Base-by-base conservation (phyloP, 2,888 invertebrate species). In the Drosophila birchii region DNA sequence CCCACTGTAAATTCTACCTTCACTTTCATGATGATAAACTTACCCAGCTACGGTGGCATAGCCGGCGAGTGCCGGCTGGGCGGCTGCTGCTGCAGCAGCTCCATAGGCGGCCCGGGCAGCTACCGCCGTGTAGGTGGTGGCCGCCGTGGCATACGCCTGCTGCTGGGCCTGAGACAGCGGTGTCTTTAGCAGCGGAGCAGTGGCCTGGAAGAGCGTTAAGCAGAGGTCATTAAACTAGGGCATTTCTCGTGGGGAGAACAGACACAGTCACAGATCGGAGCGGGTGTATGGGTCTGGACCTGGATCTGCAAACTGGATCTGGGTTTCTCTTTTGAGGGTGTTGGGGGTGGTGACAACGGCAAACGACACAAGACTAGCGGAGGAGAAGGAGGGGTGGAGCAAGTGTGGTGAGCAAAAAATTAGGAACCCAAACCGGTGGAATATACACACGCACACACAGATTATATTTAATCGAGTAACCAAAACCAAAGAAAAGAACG, bases 61-160 rank as follows among this genome's bases (percentile, higher is more conserved):
- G 90, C 96, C 96, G 83, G 96, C 95, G 80, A 96, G 96, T 78
- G 92, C 84, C 64, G 92, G 92, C 77, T 93, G 93, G 72, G 92
- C 89, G 78, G 92, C 94, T 78, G 95, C 95, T 76, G 95, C 95
- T 73, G 96, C 96, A 81, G 95, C 95, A 73, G 96, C 96, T 85
- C 95, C 95, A 88, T 96, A 96, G 81, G 96, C 97, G 80, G 96
- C 97, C 83, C 96, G 94, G 80, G 96, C 96, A 80, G 97, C 97
- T 39, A 96, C 97, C 76, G 96, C 96, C 91, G 97, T 96, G 93
- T 97, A 97, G 79, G 96, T 96, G 64, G 96, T 97, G 86, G 97
- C 97, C 76, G 97, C 96, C 72, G 96, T 96, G 91, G 97, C 96
- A 91, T 97, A 97, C 88, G 96, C 96, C 94, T 97, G 96, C 94